Conservation (phyloP, 2,797 vertebrate genomes). For the Malurus splendens region DNA sequence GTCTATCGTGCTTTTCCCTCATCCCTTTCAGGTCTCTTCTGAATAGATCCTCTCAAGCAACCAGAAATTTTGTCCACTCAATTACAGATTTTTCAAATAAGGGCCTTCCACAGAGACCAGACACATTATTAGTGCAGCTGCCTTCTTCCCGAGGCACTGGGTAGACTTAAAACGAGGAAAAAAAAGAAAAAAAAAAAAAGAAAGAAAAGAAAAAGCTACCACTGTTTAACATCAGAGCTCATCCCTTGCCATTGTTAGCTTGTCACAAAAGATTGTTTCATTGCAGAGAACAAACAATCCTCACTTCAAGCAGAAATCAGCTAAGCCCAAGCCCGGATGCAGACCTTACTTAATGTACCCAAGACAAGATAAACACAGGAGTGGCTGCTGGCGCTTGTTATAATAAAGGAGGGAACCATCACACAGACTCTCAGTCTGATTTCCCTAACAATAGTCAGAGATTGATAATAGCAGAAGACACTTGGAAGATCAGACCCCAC, state of each 20-base stretch:
- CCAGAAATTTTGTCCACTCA: slow-evolving; percentile 63
- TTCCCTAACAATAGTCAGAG: neutral
- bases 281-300: neutral
- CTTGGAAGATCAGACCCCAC: neutral
- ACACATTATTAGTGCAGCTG: slow-evolving; percentile 35
- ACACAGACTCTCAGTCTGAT: neutral
- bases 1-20: neutral
- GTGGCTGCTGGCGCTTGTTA: neutral
- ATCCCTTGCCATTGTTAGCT: neutral
- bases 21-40: slow-evolving; percentile 41
- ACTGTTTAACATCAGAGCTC: slow-evolving; percentile 7
- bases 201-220: neutral
- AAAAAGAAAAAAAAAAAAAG: neutral
- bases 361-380: neutral
- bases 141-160: neutral
- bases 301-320: neutral
- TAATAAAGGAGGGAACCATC: neutral
- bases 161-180: neutral
- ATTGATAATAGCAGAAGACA: neutral
- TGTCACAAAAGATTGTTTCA: slow-evolving; percentile 19
- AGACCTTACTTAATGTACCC: neutral
- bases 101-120: slow-evolving; percentile 33
- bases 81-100: slow-evolving; percentile 61
- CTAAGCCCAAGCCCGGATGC: neutral
- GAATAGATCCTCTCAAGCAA: slow-evolving; percentile 50